Evolutionary conservation across 2,888 invertebrate genomes (phyloP), one percentile per base, ranked within the genome.

Genomic region (Andrena flavipes): DNA sequence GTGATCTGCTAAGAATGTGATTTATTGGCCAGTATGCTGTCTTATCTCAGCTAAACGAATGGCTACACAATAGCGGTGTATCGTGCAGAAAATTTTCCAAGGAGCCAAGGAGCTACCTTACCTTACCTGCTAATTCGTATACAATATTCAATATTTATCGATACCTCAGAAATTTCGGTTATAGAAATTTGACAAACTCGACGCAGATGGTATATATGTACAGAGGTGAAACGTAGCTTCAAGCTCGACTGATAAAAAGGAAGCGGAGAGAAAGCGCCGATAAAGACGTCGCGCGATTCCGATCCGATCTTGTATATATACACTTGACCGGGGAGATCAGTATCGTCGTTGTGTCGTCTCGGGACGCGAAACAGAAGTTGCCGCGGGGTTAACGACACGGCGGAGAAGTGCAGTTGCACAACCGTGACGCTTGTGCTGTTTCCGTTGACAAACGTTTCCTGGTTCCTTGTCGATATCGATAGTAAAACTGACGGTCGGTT

Each of bases 301-400:
- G 74, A 74, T 81, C 30, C 30, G 60, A 65, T 54, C 74, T 54
- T 54, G 5, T 69, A 10, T 13, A 80, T 51, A 10, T 23, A 80
- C 59, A 65, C 69, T 81, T 65, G 75, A 68, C 76, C 74, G 49
- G 56, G 63, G 81, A 80, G 81, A 80, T 82, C 81, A 10, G 20
- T 60, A 68, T 80, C 76, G 51, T 23, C 51, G 33, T 42, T 42
- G 42, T 63, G 59, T 59, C 33, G 68, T 69, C 51, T 60, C 49
- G 70, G 62, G 70, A 63, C 63, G 51, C 68, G 70, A 67, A 71
- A 80, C 82, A 67, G n/a, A 73, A 69, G 42, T 69, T 49, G 73
- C 48, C 59, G n/a, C 54, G 54, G 64, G 78, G 82, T 77, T 76
- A 84, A 84, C 29, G 85, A 80, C 84, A 84, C 63, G n/a, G 54